Percentiles rank a stretch among this genome's conserved stretches.
Evolutionary conservation across 2,113 vertebrate species (phyloP).

Genomic region (Coregonus clupeaformis): DNA sequence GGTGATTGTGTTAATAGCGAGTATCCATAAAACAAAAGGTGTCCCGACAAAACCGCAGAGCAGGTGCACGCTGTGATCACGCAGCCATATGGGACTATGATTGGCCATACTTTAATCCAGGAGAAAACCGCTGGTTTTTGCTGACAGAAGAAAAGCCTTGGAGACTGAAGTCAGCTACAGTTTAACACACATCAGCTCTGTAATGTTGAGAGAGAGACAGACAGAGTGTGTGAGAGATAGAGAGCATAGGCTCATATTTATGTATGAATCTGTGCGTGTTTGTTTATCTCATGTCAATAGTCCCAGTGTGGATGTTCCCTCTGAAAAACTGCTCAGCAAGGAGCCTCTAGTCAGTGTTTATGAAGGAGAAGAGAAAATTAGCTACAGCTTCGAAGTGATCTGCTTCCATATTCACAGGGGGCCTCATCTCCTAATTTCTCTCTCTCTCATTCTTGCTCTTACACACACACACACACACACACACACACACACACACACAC

Average conservation of each 20-base stretch:
- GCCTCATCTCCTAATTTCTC: background rate
- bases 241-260: slow-evolving; percentile 41
- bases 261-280: slow-evolving; percentile 44
- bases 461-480: too few species aligned
- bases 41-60: slow-evolving; percentile 61
- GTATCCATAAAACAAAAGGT: slow-evolving; percentile 67
- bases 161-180: slow-evolving; percentile 44
- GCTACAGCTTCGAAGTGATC: slow-evolving; percentile 34
- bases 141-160: slow-evolving; percentile 50
- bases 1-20: slow-evolving; percentile 69
- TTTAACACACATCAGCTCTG: slow-evolving; percentile 19
- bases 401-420: slow-evolving; percentile 23
- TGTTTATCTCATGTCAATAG: slow-evolving; percentile 29
- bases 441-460: background rate
- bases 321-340: slow-evolving; percentile 57
- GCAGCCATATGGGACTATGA: slow-evolving; percentile 29
- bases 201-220: slow-evolving; percentile 9
- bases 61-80: slow-evolving; percentile 70
- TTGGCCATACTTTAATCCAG: slow-evolving; percentile 45
- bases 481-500: too few species aligned
- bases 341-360: slow-evolving; percentile 51
- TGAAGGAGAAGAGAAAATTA: slow-evolving; percentile 60
- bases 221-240: background rate
- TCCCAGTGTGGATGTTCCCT: slow-evolving; percentile 47
- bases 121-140: slow-evolving; percentile 47